phyloP scores from a whole-genome alignment of 1,140 invertebrate genomes.

The Eurosta solidaginis region DNA sequence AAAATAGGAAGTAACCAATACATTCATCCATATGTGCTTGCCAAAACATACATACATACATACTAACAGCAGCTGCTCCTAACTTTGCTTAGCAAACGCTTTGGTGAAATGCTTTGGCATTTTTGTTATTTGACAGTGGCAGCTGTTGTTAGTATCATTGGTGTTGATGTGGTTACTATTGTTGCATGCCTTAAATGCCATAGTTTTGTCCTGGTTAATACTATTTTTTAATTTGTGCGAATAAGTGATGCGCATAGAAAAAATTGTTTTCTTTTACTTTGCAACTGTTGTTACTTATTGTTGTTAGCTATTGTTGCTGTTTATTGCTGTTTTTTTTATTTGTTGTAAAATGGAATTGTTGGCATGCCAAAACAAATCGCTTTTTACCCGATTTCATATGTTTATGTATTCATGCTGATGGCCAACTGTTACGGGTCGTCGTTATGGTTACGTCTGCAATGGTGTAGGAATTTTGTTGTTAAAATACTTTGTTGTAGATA shows the following conservation, averaged over 20 bases:
- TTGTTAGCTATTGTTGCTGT: not conserved
- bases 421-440: not conserved
- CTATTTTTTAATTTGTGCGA: not conserved
- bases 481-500: not conserved
- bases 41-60: not conserved
- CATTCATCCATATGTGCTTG: not conserved
- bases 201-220: not conserved
- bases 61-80: not conserved
- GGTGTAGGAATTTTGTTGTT: not conserved
- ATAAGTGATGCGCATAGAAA: not conserved
- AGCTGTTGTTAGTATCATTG: no score
- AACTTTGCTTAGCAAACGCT: not conserved
- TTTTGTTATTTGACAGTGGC: not conserved
- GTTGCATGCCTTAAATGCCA: not conserved
- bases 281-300: not conserved
- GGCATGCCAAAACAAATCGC: not conserved
- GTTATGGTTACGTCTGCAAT: not conserved
- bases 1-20: conserved; percentile 49
- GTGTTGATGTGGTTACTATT: no score
- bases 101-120: no score
- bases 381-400: not conserved
- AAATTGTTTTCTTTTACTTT: not conserved
- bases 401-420: not conserved
- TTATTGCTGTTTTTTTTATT: not conserved
- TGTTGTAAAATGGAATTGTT: no score